Percentiles rank a stretch among this genome's conserved stretches.
These are phyloP conservation scores for Vipera latastei DNA, from an alignment of 2,797 vertebrate species.

Conservation along the genomic window DNA sequence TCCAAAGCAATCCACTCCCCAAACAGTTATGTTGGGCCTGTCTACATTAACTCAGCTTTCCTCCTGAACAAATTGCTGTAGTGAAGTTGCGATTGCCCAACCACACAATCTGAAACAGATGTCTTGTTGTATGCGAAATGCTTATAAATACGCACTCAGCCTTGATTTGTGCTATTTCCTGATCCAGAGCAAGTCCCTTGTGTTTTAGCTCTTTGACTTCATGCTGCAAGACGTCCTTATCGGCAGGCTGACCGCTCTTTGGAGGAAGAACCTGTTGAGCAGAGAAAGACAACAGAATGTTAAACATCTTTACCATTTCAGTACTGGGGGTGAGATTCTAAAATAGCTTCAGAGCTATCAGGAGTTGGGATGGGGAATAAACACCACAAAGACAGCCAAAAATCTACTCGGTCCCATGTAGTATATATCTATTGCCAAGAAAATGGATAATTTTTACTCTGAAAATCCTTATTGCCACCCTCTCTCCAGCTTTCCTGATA, in stretches of 20 bases:
- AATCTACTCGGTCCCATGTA: neutral
- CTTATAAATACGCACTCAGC: constrained; percentile 78
- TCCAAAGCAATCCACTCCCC: neutral
- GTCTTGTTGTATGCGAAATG: neutral
- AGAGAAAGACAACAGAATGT: neutral
- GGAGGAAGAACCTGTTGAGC: constrained; percentile 60
- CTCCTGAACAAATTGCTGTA: no score
- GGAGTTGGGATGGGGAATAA: no score
- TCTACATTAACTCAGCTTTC: neutral
- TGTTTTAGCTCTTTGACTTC: constrained; percentile 79
- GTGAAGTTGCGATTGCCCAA: neutral
- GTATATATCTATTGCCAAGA: neutral
- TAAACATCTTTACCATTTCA: neutral
- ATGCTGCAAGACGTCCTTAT: constrained; percentile 53
- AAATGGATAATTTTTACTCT: neutral
- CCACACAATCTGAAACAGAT: neutral
- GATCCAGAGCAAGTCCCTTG: constrained; percentile 75
- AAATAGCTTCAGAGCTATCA: neutral
- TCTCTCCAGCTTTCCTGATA: neutral
- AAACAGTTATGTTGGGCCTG: neutral
- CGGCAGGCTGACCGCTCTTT: constrained; percentile 23
- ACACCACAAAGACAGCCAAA: neutral
- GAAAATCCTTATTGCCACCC: neutral
- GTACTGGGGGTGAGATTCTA: neutral
- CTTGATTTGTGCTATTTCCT: constrained; percentile 80